Conservation (phyloP, 1,140 invertebrate genomes). For the Ylistrum balloti region DNA sequence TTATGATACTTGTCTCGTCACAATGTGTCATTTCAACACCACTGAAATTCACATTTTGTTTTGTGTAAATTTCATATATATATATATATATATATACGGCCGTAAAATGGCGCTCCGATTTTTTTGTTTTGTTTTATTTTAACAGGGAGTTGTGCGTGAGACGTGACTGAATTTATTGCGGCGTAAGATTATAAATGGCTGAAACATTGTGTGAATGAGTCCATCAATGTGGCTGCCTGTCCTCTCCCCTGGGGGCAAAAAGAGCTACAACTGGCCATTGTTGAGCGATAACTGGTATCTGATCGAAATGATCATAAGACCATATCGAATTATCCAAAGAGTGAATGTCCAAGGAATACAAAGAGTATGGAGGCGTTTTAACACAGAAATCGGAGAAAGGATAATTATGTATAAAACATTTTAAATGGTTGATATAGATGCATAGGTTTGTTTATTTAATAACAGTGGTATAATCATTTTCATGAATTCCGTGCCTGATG, state of each 20-base stretch:
- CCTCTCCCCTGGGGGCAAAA: slow-evolving; percentile 4
- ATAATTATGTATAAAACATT: slow-evolving; percentile 36
- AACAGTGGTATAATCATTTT: neutral
- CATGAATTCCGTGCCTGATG: neutral
- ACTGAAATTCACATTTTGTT: neutral
- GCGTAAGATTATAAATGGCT: neutral
- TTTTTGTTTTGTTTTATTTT: neutral
- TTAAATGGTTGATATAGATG: slow-evolving; percentile 8
- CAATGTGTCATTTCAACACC: neutral
- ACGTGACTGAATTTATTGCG: neutral
- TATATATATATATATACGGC: neutral
- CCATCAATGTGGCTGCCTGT: neutral
- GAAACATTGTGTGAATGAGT: neutral
- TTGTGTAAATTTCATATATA: neutral
- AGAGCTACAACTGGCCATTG: slow-evolving; percentile 22
- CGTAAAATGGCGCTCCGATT: neutral
- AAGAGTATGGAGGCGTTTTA: neutral
- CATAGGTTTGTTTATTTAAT: slow-evolving; percentile 24
- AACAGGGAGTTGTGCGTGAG: neutral
- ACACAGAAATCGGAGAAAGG: slow-evolving; percentile 12
- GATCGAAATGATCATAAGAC: neutral
- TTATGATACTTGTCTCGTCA: neutral
- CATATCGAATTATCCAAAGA: neutral
- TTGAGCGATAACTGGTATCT: neutral
- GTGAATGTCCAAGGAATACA: neutral